Evolutionary conservation across 2,888 invertebrate species (phyloP), one percentile per base, ranked within the genome.

Genomic region (Crossocerus cetratus): DNA sequence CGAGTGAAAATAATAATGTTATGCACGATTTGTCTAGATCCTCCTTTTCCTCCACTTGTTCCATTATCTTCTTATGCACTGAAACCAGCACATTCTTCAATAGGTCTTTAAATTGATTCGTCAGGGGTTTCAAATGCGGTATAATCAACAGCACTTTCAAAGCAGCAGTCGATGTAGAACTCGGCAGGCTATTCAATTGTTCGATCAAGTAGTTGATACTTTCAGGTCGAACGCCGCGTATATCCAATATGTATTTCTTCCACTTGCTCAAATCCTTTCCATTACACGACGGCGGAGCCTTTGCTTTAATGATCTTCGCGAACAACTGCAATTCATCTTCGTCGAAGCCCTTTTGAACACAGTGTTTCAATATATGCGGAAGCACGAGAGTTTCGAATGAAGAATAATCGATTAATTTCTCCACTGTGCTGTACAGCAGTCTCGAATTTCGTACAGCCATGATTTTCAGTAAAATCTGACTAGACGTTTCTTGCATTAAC

Each of bases 371-470:
- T 72, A 95, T 93, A 16, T 92, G 91, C 0, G 96, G 95, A 62
- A 96, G 90, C 74, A 96, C 93, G 43, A 95, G 91, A 77, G 94
- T 92, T 86, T 96, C 96, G 88, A 96, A 96, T 62, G 94, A 93
- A 0, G 94, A 92, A 85, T 94, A 94, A 43, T 92, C 89, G 45
- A 93, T 91, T 2, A 96, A 93, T 87, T 93, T 93, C 82, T 93
- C 92, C 2, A 95, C 92, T 84, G 95, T 94, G 67, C 92, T 91
- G 61, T 94, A 92, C 43, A 94, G 91, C 18, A 94, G 91, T 43
- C 91, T 90, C 58, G 92, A 91, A 65, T 93, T 91, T 8, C 92
- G 91, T 13, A 94, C 87, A 13, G 91, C 91, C 42, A 96, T 87
- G 22, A 94, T 90, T 76, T 94, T 94, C 83, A 93, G 92, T 0